Base-by-base conservation (phyloP, 1,140 invertebrate species). In the Pemphigus obesinymphae region DNA sequence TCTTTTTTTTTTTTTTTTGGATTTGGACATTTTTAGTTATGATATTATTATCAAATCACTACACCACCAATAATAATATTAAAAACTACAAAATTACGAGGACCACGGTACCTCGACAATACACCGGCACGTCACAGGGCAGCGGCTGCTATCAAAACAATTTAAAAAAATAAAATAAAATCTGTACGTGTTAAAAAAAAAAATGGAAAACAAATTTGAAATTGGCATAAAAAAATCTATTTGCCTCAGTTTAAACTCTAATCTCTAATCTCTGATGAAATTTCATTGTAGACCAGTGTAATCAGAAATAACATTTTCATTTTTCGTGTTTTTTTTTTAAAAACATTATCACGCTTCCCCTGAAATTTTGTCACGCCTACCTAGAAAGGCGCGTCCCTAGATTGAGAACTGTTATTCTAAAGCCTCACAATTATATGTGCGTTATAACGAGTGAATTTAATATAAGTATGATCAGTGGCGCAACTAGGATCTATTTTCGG, bases 1-100 rank as follows among this genome's bases (percentile, higher is more conserved):
- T 83, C 82, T 70, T 83, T 82, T 83, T 55, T 82, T 80, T 63
- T n/a, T n/a, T n/a, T n/a, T n/a, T n/a, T n/a, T n/a, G n/a, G 31
- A 68, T 70, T 70, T 70, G 23, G 66, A 70, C 66, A 70, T 70
- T 73, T 68, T 82, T 68, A 75, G 17, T 82, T 82, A 82, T 63
- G 61, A 29, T 70, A 58, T 58, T 29, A 70, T 72, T n/a, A 70
- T 82, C 48, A 70, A 53, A 45, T 45, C 20, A 63, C 55, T n/a
- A n/a, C n/a, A n/a, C n/a, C 61, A 37, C 34, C 63, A 66, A 4
- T 66, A 66, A 66, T 66, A 66, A 37, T 66, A 66, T 66, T 37
- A 66, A 66, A 66, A 66, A 66, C 61, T 70, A 70, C 66, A 70
- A 70, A 70, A 43, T 43, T 43, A 70, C 55, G 23, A 29, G 29